Percentiles rank a stretch among this genome's conserved stretches.
These are phyloP conservation scores for Cerceris rybyensis DNA, from an alignment of 2,888 invertebrate species.

Conservation along the genomic window DNA sequence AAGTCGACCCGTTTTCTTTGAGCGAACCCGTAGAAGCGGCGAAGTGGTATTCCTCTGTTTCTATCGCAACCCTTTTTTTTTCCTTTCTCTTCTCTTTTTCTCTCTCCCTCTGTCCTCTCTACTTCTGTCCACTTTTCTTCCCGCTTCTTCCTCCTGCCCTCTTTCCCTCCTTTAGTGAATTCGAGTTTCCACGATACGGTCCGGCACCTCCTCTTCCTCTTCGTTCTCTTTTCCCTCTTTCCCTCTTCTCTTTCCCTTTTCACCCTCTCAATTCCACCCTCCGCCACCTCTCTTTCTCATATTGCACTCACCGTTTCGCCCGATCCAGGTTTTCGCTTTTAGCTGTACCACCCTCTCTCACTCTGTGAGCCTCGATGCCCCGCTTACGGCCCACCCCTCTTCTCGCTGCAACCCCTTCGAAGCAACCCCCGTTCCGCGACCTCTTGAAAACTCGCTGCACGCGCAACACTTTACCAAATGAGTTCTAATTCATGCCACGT, in stretches of 20 bases:
- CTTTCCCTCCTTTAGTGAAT: constrained; percentile 22
- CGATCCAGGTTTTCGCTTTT: constrained; percentile 50
- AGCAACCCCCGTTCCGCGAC: constrained; percentile 28
- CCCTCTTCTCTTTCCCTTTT: constrained; percentile 5
- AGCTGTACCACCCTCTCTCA: constrained; percentile 16
- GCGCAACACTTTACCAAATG: constrained; percentile 70
- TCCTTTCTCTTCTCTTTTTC: not conserved
- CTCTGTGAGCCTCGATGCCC: constrained; percentile 12
- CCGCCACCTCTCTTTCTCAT: constrained; percentile 30
- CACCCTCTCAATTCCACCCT: constrained; percentile 2
- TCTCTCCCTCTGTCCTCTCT: not conserved
- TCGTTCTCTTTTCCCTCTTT: not conserved
- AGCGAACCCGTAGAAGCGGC: constrained; percentile 32
- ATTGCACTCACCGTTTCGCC: constrained; percentile 19
- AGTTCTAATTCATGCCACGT: constrained; percentile 70
- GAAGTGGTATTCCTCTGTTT: constrained; percentile 46
- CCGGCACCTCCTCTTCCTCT: constrained; percentile 22
- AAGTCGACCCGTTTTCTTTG: constrained; percentile 52
- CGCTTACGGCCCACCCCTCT: not conserved
- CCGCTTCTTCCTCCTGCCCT: constrained; percentile 15
- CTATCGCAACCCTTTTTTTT: constrained; percentile 16
- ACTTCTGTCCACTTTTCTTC: constrained; percentile 14
- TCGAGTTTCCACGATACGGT: constrained; percentile 50
- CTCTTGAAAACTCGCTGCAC: constrained; percentile 58
- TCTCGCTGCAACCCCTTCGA: constrained; percentile 4